phyloP scores from a whole-genome alignment of 2,797 vertebrate genomes.

The Hemitrygon akajei region DNA sequence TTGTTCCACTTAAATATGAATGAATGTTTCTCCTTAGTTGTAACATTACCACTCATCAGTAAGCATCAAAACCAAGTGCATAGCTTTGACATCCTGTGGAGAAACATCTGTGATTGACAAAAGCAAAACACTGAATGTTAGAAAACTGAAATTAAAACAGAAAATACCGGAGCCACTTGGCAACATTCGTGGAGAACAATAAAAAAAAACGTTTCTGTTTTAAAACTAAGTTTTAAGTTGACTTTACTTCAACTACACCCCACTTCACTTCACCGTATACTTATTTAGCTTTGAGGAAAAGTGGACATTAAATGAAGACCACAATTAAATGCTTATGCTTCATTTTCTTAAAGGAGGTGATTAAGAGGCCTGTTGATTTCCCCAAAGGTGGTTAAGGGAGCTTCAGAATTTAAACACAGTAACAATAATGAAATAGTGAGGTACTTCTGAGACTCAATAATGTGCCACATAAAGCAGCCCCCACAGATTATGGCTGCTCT shows the following conservation, averaged over 20 bases:
- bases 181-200: not conserved
- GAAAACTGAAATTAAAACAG: not conserved
- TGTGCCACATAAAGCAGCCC: no score
- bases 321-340: no score
- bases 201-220: not conserved
- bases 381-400: no score
- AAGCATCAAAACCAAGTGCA: not conserved
- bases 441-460: no score
- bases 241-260: not conserved
- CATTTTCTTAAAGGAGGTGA: no score
- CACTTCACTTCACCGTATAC: not conserved
- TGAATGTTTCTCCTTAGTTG: slow-evolving; percentile 14
- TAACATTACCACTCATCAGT: slow-evolving; percentile 18
- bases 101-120: slow-evolving; percentile 25
- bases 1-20: not conserved
- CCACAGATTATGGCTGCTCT: no score
- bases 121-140: not conserved
- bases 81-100: not conserved
- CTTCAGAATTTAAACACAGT: no score
- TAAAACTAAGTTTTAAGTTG: no score
- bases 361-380: no score
- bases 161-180: not conserved
- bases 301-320: no score
- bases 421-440: no score
- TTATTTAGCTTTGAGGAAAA: not conserved